Conservation (phyloP, 1,140 invertebrate genomes). For the Drosophila simulans region DNA sequence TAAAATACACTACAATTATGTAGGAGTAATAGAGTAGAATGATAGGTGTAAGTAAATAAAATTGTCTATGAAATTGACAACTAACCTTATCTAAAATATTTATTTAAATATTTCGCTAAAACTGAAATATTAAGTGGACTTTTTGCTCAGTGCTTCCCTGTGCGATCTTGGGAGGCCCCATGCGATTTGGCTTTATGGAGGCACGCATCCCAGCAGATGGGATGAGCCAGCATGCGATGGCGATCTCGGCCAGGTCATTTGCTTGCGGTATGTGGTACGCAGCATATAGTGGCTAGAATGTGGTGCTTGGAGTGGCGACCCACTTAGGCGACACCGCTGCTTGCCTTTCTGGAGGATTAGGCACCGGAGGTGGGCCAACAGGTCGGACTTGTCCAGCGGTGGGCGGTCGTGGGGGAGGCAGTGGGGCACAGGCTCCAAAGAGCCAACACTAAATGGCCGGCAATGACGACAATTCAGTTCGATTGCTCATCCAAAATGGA, state of each 20-base stretch:
- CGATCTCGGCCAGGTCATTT: constrained; percentile 37
- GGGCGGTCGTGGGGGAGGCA: background rate
- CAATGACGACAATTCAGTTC: background rate
- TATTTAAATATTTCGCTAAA: too few relatives aligned
- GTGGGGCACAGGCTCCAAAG: background rate
- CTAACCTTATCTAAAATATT: too few relatives aligned
- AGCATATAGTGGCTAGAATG: background rate
- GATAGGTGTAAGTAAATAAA: too few relatives aligned
- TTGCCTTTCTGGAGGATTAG: constrained; percentile 42
- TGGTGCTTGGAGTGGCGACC: constrained; percentile 13
- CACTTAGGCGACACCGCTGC: constrained; percentile 29
- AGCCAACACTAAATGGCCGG: background rate
- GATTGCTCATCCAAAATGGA: constrained; percentile 4
- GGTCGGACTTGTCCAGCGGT: constrained; percentile 28
- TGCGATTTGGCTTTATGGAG: constrained; percentile 2
- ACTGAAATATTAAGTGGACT: background rate
- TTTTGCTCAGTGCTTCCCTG: background rate
- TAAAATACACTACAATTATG: too few relatives aligned
- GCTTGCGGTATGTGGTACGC: background rate
- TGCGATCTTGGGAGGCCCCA: constrained; percentile 10
- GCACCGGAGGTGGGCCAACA: constrained; percentile 21
- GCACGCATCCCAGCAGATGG: constrained; percentile 12
- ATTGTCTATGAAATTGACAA: too few relatives aligned
- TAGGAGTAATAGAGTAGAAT: too few relatives aligned
- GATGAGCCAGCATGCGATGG: constrained; percentile 9